Evolutionary conservation across 2,113 vertebrate species (phyloP), one percentile per base, ranked within the genome.

Genomic region (Chascanopsetta lugubris): DNA sequence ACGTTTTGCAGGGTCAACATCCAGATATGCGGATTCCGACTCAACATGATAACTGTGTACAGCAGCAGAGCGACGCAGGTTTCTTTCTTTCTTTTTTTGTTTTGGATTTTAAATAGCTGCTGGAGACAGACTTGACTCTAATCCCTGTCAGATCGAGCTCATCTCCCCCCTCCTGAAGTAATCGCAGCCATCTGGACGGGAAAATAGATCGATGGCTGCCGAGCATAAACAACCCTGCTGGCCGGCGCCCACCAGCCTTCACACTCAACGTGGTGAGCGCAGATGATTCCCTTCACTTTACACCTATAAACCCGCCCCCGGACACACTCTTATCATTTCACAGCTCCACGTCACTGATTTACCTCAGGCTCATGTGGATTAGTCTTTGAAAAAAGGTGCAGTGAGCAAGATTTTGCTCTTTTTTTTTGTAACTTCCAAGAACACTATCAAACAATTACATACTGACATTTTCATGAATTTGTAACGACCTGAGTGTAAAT

Each of bases 141-240:
- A 77, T 75, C 46, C 59, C 42, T 51, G 61, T 80, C 82, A 85
- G 80, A 73, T 82, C 56, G 58, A 12, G 60, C 67, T 82, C 65
- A 56, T 61, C 21, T 47, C 46, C 64, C 60, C 55, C 65, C 58
- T 81, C 69, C 72, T 27, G 69, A 80, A 75, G 70, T 51, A 36
- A 75, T 85, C 72, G 55, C 50, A 60, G 67, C 84, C 80, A 82
- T 85, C 84, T 85, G 84, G 59, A 60, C 65, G 74, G 79, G 73
- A 70, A 78, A 83, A 73, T 73, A 70, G 70, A 84, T 69, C 40
- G 61, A 80, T 56, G 26, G 49, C 75, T 74, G n/a, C 34, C 30
- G 77, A 76, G 77, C 65, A 72, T 51, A 77, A 83, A 72, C 65
- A 80, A 67, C 69, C 60, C 38, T 55, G 66, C 50, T 77, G 80